Conservation (phyloP, 2,888 invertebrate genomes). For the Andricus quercusramuli region DNA sequence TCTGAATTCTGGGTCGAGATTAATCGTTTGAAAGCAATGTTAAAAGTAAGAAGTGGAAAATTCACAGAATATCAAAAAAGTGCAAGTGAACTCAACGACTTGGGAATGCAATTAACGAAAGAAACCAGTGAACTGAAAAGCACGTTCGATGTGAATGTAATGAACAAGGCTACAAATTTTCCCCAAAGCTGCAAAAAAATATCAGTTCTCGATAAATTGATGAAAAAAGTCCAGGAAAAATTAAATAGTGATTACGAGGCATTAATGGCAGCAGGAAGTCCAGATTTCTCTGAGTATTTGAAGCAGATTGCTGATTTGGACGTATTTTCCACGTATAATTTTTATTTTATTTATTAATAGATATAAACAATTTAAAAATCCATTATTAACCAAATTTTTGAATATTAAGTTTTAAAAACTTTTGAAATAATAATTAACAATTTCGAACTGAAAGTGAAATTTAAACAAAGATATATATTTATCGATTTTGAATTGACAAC, state of each 20-base stretch:
- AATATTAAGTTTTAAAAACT: no score
- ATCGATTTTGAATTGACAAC: no score
- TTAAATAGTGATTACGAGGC: conserved; percentile 18
- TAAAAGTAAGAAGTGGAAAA: conserved; percentile 27
- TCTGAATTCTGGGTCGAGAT: neutral
- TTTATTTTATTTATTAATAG: neutral
- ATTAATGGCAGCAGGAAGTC: conserved; percentile 15
- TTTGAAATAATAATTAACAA: no score
- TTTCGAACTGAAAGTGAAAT: no score
- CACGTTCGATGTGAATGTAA: neutral
- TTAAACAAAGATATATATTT: no score
- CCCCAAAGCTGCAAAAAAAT: neutral
- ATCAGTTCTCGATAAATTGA: conserved; percentile 10
- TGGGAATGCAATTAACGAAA: conserved; percentile 24
- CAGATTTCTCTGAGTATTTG: conserved; percentile 5
- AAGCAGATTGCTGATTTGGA: conserved; percentile 3
- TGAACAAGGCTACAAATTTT: conserved; percentile 14
- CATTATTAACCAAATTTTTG: no score
- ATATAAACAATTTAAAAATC: no score
- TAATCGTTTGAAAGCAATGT: conserved; percentile 9
- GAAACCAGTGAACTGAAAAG: conserved; percentile 25
- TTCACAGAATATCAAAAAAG: conserved; percentile 18
- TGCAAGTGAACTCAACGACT: conserved; percentile 1
- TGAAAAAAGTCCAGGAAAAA: conserved; percentile 22
- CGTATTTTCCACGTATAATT: neutral